Conservation (phyloP, 2,113 vertebrate genomes). For the Entelurus aequoreus region DNA sequence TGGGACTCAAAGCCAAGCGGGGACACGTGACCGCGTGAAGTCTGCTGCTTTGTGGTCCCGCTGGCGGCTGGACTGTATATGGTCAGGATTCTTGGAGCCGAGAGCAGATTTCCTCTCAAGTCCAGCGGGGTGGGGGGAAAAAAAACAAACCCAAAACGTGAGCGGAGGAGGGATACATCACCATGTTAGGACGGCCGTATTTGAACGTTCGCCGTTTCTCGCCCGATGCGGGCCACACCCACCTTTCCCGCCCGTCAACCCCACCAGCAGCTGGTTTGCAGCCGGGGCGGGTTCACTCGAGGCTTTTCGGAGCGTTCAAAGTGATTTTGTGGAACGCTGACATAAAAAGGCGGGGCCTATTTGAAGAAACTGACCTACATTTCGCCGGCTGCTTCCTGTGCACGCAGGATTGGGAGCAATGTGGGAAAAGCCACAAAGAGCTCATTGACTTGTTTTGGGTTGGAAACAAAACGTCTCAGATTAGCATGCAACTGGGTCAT, state of each 20-base stretch:
- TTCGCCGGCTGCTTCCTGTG: constrained; percentile 25
- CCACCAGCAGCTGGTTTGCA: constrained; percentile 29
- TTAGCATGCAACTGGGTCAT: background rate
- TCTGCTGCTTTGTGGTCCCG: constrained; percentile 30
- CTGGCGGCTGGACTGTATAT: constrained; percentile 57
- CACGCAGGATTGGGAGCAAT: constrained; percentile 1
- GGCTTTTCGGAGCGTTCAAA: constrained; percentile 38
- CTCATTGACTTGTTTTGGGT: constrained; percentile 31
- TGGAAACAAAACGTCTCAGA: background rate
- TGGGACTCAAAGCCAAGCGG: constrained; percentile 22
- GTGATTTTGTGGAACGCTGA: constrained; percentile 32
- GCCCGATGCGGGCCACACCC: background rate
- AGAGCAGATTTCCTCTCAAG: constrained; percentile 46
- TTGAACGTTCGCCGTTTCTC: constrained; percentile 16
- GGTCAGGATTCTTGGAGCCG: constrained; percentile 58
- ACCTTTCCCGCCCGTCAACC: constrained; percentile 1
- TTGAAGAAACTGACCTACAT: constrained; percentile 68
- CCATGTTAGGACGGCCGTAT: constrained; percentile 32
- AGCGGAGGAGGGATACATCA: background rate
- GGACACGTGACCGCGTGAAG: constrained; percentile 47
- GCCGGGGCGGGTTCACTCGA: constrained; percentile 53
- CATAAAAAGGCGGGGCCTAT: constrained; percentile 20
- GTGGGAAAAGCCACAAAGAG: constrained; percentile 20
- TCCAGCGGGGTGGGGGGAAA: constrained; percentile 4
- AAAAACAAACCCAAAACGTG: background rate